phyloP scores from a whole-genome alignment of 2,797 vertebrate species.

The Microchirus variegatus region DNA sequence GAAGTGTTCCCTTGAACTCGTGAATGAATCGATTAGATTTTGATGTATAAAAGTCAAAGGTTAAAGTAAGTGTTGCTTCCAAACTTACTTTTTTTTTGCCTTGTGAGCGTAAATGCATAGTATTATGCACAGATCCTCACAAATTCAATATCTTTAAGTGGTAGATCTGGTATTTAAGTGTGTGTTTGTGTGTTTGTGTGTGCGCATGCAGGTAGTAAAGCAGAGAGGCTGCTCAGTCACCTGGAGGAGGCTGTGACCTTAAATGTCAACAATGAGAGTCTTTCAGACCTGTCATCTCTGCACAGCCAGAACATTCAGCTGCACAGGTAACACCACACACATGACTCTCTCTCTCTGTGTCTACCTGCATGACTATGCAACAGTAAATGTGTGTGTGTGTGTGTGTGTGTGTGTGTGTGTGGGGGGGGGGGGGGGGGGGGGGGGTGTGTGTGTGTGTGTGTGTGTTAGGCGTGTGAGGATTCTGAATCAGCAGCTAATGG shows the following conservation, averaged over 20 bases:
- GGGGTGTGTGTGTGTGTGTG: conserved; percentile 14
- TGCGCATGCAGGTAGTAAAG: conserved; percentile 75
- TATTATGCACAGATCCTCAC: no score
- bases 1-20: no score
- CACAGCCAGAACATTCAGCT: conserved; percentile 86
- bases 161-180: no score
- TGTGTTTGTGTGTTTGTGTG: background rate
- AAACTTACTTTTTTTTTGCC: no score
- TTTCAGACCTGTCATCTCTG: conserved; percentile 81
- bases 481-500: conserved; percentile 85
- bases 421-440: no score
- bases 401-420: conserved; percentile 57
- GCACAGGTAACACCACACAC: conserved; percentile 77
- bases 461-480: conserved; percentile 81
- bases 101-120: no score
- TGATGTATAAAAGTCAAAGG: background rate
- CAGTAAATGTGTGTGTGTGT: conserved; percentile 4
- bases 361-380: background rate
- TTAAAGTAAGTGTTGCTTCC: background rate
- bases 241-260: conserved; percentile 80
- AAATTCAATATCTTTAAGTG: no score
- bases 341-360: background rate
- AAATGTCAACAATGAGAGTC: conserved; percentile 78
- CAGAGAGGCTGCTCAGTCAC: conserved; percentile 82
- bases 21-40: background rate